These are phyloP conservation scores for Pteromalus puparum DNA, from an alignment of 1,140 invertebrate species.

Conservation along the genomic window DNA sequence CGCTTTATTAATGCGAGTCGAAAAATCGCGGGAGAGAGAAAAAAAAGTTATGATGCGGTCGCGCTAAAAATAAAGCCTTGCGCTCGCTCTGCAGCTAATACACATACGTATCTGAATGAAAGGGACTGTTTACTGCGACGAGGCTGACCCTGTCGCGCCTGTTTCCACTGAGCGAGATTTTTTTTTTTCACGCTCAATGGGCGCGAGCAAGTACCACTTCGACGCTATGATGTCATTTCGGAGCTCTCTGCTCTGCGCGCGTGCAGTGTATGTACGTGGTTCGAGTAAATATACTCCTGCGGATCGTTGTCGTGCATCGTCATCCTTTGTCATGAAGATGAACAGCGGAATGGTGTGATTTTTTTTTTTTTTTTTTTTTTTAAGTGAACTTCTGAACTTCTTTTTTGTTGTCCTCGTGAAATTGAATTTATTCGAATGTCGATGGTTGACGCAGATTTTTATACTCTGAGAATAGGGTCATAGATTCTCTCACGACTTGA, in stretches of 20 bases:
- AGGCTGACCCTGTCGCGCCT: neutral
- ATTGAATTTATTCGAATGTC: too few relatives aligned
- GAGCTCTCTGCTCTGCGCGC: too few relatives aligned
- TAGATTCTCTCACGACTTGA: neutral
- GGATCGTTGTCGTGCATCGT: too few relatives aligned
- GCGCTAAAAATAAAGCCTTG: neutral
- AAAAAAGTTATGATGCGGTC: slow-evolving; percentile 1
- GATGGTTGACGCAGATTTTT: too few relatives aligned
- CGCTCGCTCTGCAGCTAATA: neutral
- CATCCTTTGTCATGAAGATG: too few relatives aligned
- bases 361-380: too few relatives aligned
- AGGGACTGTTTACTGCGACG: neutral
- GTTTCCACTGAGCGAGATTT: neutral
- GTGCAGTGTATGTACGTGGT: too few relatives aligned
- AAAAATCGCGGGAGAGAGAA: neutral
- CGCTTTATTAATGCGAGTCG: neutral
- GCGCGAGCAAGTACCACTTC: neutral
- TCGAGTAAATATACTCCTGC: neutral
- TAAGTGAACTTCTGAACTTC: too few relatives aligned
- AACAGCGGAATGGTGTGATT: too few relatives aligned
- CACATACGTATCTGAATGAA: neutral
- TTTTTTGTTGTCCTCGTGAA: too few relatives aligned
- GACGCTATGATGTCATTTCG: neutral
- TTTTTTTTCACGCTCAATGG: neutral
- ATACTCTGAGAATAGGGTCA: too few relatives aligned